phyloP scores from a whole-genome alignment of 2,888 invertebrate genomes.

The Sipha maydis region DNA sequence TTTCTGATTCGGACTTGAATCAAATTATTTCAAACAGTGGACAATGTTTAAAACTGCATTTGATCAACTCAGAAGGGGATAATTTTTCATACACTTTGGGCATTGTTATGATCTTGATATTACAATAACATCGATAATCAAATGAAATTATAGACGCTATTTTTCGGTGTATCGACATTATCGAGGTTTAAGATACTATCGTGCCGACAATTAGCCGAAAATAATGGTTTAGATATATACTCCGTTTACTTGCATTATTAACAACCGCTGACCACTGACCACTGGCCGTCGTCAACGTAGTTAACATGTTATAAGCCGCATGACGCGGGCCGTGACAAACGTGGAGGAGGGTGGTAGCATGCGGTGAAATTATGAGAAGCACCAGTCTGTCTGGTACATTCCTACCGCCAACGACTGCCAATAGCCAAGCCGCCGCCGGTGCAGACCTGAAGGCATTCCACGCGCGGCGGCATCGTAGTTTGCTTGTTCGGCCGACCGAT shows the following conservation, averaged over 20 bases:
- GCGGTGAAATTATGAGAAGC: constrained; percentile 52
- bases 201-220: neutral
- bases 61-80: no score
- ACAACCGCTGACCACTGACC: neutral
- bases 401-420: constrained; percentile 39
- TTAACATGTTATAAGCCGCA: constrained; percentile 39
- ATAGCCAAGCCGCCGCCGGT: neutral
- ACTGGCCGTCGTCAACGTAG: neutral
- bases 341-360: neutral
- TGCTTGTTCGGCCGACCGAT: neutral
- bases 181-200: neutral
- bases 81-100: no score
- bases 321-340: neutral
- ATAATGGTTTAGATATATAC: no score
- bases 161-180: no score
- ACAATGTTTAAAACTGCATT: no score
- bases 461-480: constrained; percentile 4
- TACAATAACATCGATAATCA: no score
- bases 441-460: constrained; percentile 45
- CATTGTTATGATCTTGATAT: no score
- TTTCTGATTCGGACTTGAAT: no score
- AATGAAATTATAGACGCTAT: no score
- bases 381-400: constrained; percentile 60
- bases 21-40: no score
- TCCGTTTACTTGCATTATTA: neutral